These are phyloP conservation scores for Epiperipatus broadwayi DNA, from an alignment of 2,888 invertebrate genomes.

Conservation along the genomic window DNA sequence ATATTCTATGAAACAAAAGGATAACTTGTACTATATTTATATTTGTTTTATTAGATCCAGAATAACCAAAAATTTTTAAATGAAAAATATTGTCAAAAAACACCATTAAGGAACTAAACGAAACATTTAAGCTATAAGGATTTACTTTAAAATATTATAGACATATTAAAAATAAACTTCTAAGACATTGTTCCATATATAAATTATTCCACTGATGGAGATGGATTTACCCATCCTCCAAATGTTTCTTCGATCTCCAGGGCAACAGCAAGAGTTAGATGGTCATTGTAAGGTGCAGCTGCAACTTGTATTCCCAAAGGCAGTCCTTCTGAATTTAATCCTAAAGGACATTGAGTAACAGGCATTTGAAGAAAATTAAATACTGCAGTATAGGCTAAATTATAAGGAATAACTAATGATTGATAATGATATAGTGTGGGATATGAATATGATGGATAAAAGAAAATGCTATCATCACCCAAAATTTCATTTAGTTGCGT, in stretches of 20 bases:
- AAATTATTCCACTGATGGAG: too few species aligned
- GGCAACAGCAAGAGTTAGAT: conserved; percentile 28
- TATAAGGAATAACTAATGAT: conserved; percentile 24
- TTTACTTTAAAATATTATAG: too few species aligned
- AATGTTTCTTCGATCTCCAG: conserved; percentile 27
- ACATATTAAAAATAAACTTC: too few species aligned
- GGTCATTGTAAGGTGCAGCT: conserved; percentile 23
- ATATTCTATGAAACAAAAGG: too few species aligned
- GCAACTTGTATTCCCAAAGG: conserved; percentile 29
- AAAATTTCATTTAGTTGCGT: conserved; percentile 21
- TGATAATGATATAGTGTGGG: conserved; percentile 27
- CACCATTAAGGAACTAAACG: too few species aligned
- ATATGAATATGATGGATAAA: conserved; percentile 29
- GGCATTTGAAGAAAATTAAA: conserved; percentile 28
- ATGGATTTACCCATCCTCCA: conserved; percentile 25
- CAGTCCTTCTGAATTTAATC: conserved; percentile 24
- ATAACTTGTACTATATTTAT: too few species aligned
- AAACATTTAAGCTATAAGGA: too few species aligned
- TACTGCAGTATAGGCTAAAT: conserved; percentile 27
- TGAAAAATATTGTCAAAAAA: too few species aligned
- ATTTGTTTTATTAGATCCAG: too few species aligned
- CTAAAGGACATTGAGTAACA: conserved; percentile 26
- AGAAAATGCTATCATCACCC: conserved; percentile 27
- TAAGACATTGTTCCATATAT: too few species aligned
- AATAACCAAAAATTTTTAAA: too few species aligned